Base-by-base conservation (phyloP, 2,113 vertebrate genomes). In the Clinocottus analis region DNA sequence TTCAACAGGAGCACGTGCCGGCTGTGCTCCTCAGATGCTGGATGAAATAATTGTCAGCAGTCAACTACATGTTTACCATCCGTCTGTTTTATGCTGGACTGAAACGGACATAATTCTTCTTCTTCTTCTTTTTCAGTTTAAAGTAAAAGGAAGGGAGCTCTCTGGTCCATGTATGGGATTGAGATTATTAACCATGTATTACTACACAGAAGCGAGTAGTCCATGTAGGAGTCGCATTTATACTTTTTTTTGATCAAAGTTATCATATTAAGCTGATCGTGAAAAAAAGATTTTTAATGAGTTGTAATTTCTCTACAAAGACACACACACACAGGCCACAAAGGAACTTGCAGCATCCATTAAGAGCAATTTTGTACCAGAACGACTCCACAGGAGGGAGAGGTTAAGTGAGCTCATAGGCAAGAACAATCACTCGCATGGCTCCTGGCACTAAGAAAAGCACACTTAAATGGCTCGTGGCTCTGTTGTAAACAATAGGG, bases 391-490 rank as follows among this genome's bases (percentile, higher is more conserved):
- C 66, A 7, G 86, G 82, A 84, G 69, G 65, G 61, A 67, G 70
- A 81, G 79, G 81, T 78, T 86, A 88, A 85, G 73, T 84, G 72
- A 85, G 75, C 78, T 82, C 67, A 77, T n/a, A 75, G 71, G 69
- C 72, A 76, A 77, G 43, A 75, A 73, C 82, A 84, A 84, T 85
- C 79, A 68, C 69, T 72, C 66, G 65, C 56, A 39, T 49, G 51
- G 72, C 85, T 89, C 72, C 70, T 53, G 59, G 75, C 75, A 70
- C 16, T 5, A 51, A 73, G 67, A 80, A 56, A 74, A 71, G 72
- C 51, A 53, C 16, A 37, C 21, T 56, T 17, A 84, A 84, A 79
- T 76, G 72, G 56, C 56, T 75, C 55, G 45, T 65, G 41, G 23
- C 67, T 78, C 31, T 69, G 61, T 39, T 67, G 53, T 72, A 72